Evolutionary conservation across 2,113 vertebrate genomes (phyloP).

Genomic region (Rhynchomys soricoides): DNA sequence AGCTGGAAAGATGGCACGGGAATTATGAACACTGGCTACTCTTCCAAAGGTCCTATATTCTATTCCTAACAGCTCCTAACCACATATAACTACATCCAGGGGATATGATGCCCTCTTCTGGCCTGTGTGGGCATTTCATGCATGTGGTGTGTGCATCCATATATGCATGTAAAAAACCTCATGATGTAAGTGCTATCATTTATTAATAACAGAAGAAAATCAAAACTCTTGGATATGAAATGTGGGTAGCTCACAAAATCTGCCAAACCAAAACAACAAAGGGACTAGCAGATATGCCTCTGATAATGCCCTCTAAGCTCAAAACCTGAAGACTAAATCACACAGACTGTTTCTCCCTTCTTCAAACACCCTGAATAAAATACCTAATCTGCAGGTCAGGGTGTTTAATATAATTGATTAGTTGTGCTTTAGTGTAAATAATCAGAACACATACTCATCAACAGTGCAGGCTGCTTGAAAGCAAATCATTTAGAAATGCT

Average conservation of each 20-base stretch:
- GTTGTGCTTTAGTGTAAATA: constrained; percentile 51
- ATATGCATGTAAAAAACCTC: neutral
- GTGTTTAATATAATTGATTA: constrained; percentile 65
- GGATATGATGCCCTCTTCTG: neutral
- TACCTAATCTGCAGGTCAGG: neutral
- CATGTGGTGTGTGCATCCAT: neutral
- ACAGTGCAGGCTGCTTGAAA: constrained; percentile 39
- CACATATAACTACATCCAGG: neutral
- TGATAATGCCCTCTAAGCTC: neutral
- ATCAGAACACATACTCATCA: constrained; percentile 49
- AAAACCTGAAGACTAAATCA: constrained; percentile 12
- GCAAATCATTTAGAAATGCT: constrained; percentile 63
- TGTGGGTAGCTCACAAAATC: neutral
- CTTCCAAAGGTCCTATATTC: neutral
- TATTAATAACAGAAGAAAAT: neutral
- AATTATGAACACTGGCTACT: neutral
- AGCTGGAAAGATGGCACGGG: neutral
- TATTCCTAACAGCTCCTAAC: neutral
- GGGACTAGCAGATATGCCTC: neutral
- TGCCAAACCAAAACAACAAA: neutral
- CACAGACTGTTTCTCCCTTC: neutral
- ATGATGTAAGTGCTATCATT: neutral
- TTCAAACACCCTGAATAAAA: neutral
- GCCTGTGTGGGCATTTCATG: neutral
- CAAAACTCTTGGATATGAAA: neutral